phyloP scores from a whole-genome alignment of 2,113 vertebrate species.

The Muntiacus muntjak region DNA sequence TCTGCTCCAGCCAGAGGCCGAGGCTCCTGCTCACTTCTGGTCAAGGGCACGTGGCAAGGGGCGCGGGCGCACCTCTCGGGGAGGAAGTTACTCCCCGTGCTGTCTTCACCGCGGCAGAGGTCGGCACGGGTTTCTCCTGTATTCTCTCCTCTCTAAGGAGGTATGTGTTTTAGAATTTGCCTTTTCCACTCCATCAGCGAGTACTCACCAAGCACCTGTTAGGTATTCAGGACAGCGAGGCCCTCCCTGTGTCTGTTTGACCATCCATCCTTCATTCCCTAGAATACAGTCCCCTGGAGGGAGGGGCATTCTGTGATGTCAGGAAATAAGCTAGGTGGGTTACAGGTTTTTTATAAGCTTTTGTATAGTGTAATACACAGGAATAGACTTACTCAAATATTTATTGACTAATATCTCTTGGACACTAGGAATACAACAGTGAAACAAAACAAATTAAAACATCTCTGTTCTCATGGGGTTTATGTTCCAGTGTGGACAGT shows the following conservation, averaged over 20 bases:
- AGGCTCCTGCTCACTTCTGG: not conserved
- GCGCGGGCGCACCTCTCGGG: not conserved
- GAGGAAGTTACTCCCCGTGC: not conserved
- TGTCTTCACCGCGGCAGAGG: not conserved
- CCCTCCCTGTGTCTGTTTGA: not conserved
- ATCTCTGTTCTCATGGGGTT: not conserved
- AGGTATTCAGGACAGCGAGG: not conserved
- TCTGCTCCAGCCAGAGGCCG: not conserved
- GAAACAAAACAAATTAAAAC: not conserved
- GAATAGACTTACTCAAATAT: not conserved
- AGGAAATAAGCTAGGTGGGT: not conserved
- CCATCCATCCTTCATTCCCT: not conserved
- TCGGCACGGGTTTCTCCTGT: not conserved
- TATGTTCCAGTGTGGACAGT: not conserved
- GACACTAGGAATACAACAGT: not conserved
- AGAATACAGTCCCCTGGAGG: not conserved
- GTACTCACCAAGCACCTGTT: not conserved
- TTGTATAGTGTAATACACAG: not conserved
- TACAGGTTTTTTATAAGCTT: not conserved
- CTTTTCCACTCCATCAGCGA: not conserved
- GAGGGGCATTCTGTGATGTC: not conserved
- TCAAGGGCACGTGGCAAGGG: rapidly evolving
- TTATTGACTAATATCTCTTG: not conserved
- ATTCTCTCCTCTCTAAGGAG: not conserved
- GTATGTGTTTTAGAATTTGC: not conserved